These are phyloP conservation scores for Lagria hirta DNA, from an alignment of 2,888 invertebrate genomes.

Conservation along the genomic window DNA sequence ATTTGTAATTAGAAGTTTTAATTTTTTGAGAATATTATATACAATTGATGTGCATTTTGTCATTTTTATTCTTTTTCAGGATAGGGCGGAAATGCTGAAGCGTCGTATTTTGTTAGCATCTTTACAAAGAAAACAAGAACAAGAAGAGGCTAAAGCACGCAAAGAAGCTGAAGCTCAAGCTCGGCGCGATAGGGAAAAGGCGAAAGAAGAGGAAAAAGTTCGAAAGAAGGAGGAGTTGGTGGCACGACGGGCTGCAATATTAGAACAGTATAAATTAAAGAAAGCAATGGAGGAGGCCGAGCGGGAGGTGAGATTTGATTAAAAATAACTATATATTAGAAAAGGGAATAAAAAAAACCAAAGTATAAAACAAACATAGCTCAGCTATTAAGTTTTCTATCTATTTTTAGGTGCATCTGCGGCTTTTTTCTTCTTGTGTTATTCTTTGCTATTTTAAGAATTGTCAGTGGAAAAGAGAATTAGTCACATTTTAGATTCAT, in stretches of 20 bases:
- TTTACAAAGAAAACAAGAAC: slow-evolving; percentile 85
- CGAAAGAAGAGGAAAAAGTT: slow-evolving; percentile 73
- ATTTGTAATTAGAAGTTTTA: no score
- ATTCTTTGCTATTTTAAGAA: slow-evolving; percentile 18
- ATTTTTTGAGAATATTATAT: slow-evolving; percentile 1
- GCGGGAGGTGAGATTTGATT: slow-evolving; percentile 64
- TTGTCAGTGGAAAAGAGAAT: no score
- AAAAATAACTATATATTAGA: slow-evolving; percentile 19
- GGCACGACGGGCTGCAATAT: slow-evolving; percentile 81
- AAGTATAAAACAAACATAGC: slow-evolving; percentile 3
- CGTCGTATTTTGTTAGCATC: slow-evolving; percentile 89
- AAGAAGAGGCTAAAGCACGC: slow-evolving; percentile 80
- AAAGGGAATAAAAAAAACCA: slow-evolving; percentile 2
- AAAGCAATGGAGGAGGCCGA: slow-evolving; percentile 92
- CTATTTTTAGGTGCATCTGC: slow-evolving; percentile 12
- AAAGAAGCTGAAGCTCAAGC: slow-evolving; percentile 82
- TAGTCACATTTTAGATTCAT: no score
- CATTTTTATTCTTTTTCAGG: slow-evolving; percentile 56
- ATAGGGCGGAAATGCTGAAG: slow-evolving; percentile 82
- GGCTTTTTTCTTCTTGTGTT: slow-evolving; percentile 8
- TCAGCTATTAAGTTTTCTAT: slow-evolving; percentile 2
- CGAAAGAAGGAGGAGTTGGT: slow-evolving; percentile 81
- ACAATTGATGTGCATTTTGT: not conserved
- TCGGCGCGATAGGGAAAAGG: slow-evolving; percentile 73
- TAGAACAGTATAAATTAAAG: slow-evolving; percentile 91